phyloP scores from a whole-genome alignment of 2,113 vertebrate species.

The Tetrao urogallus region DNA sequence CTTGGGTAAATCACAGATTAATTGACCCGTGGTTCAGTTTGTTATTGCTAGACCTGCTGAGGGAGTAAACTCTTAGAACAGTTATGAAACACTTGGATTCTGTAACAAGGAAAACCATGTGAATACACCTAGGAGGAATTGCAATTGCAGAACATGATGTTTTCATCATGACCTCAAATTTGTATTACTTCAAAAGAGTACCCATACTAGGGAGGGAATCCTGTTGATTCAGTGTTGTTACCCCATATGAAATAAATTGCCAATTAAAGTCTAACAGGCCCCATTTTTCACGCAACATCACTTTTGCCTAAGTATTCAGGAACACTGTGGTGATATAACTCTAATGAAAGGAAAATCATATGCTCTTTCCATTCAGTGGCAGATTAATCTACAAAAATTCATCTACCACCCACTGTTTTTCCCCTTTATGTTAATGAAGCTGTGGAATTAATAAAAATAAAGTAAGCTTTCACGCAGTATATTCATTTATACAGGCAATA shows the following conservation, averaged over 20 bases:
- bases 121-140: not conserved
- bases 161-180: not conserved
- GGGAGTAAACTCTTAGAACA: not conserved
- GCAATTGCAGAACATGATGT: not conserved
- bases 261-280: not conserved
- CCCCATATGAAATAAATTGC: not conserved
- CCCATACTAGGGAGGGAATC: not conserved
- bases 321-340: not conserved
- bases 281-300: not conserved
- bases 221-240: not conserved
- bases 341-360: conserved; percentile 2
- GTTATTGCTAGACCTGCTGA: not conserved
- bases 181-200: not conserved
- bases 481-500: conserved; percentile 25
- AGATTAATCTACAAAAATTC: conserved; percentile 40
- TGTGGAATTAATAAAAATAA: conserved; percentile 28
- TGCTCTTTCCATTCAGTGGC: conserved; percentile 5
- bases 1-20: not conserved
- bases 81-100: not conserved
- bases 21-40: not conserved
- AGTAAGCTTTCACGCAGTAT: conserved; percentile 10
- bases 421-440: conserved; percentile 21
- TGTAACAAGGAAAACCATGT: not conserved
- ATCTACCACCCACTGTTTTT: not conserved
- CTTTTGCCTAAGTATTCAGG: not conserved